Base-by-base conservation (phyloP, 2,113 vertebrate species). In the Cebidichthys violaceus region DNA sequence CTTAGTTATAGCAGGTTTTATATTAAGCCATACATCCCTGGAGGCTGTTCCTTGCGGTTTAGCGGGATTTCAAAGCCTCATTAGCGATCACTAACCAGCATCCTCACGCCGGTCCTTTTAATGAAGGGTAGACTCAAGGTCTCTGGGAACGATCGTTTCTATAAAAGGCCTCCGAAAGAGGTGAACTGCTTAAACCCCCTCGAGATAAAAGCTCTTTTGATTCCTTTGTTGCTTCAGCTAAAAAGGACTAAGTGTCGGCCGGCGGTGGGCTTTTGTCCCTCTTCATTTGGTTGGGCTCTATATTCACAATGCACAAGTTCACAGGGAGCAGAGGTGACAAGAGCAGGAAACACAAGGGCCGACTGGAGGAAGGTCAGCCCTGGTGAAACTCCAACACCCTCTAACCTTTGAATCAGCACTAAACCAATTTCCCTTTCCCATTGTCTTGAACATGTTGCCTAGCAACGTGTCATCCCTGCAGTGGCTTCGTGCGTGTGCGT, bases 401-500 rank as follows among this genome's bases (percentile, higher is more conserved):
- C 70, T 86, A 90, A 93, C 90, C 92, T 89, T 88, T 85, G 78
- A 81, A 85, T 92, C 75, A 85, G 85, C 72, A 75, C 47, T 64
- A 89, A 90, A 91, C 82, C 90, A 84, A 92, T 69, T 82, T 75
- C 86, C 72, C 82, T 64, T 83, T 77, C 47, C 84, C 50, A 70
- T 85, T 81, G 88, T 91, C 86, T 89, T 68, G 66, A 68, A 82
- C 29, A 68, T n/a, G 91, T 92, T 90, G 89, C 93, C 85, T 92
- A 91, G 93, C 93, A 93, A 95, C 92, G 70, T 86, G 60, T 65
- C 68, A 83, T 90, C 89, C 89, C 80, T 69, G 79, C 88, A 78
- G 82, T 47, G 77, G 72, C 47, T 79, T 15, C 47, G 50, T 67
- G 47, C 18, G 74, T 27, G 31, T 37, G 71, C 24, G 64, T 24